Base-by-base conservation (phyloP, 2,888 invertebrate genomes). In the Xanthorhoe designata region DNA sequence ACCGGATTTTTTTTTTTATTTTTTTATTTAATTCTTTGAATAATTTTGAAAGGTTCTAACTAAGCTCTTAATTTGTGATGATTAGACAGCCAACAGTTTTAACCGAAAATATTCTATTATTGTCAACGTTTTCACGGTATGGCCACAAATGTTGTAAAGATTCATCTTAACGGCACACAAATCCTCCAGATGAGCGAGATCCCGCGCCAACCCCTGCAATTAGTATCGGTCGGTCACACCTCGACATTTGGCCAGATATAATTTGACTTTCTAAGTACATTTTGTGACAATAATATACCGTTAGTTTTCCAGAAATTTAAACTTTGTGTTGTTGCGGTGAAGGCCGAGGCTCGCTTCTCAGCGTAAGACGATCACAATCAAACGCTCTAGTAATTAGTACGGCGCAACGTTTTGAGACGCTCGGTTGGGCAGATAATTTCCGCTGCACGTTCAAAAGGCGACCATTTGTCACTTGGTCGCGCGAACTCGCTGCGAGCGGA, bases 151-250 rank as follows among this genome's bases (percentile, higher is more conserved):
- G 81, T 83, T 84, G 85, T 87, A 88, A 88, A 89, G 83, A 86
- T 87, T 82, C 84, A 75, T 83, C 82, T 82, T 84, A 80, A 84
- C 85, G 86, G 85, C 83, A 83, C 90, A 88, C 88, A 89, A 89
- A 90, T 90, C 86, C 84, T 78, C 72, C 73, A 77, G 78, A 78
- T 81, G 84, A 83, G 76, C 75, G 72, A 78, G 84, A 80, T 83
- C 81, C 77, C 79, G 73, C 75, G 75, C 82, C 87, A 83, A 83
- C 88, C 90, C 87, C 83, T 73, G 85, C 91, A 92, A 93, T 93
- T 93, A 93, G 92, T 89, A 88, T 82, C 91, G 92, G 90, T 87
- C 90, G 91, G 91, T 92, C 92, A 92, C 92, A 92, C 92, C 87
- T 90, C 89, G 87, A 87, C 91, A 84, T 91, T 89, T 81, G 86